Evolutionary conservation across 2,888 invertebrate genomes (phyloP), one percentile per base, ranked within the genome.

Genomic region (Leptinotarsa rubiginosa): DNA sequence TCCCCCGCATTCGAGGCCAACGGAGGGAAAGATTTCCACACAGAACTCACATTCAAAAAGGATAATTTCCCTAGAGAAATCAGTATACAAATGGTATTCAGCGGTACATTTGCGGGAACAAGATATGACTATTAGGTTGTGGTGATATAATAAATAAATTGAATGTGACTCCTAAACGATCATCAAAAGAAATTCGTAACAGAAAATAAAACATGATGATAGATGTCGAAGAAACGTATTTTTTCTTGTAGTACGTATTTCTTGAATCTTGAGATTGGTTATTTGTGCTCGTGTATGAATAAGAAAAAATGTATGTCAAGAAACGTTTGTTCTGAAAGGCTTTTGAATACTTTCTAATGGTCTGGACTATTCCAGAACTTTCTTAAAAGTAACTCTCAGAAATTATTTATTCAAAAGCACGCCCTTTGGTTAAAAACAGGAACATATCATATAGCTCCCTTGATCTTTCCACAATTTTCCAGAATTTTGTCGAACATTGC

Each of bases 41-140:
- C 78, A 77, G 71, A 74, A 74, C 74, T 75, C 80, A 79, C 80
- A 81, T 83, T 82, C 80, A 78, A 81, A 31, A 84, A 81, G 84
- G 83, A 84, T 87, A 87, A 87, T 87, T 87, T 87, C 87, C 87
- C 87, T 75, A 74, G 86, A 87, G 87, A 87, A 87, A 87, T 87
- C 87, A 87, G 85, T 81, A 82, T 76, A 82, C 83, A 81, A 84
- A 85, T 85, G 85, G 83, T 85, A 85, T 85, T 85, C 85, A 70
- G 86, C 82, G 85, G 86, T 83, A 85, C 86, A 86, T 86, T 86
- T 85, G 86, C 81, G 86, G 85, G 83, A 85, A 84, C 82, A 82
- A 80, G 80, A 78, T 80, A 79, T 79, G 80, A 82, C 81, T 80
- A 81, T 81, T 80, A 81, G 80, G 77, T 80, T 77, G 77, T 64